Percentiles rank a stretch among this genome's conserved stretches.
These are phyloP conservation scores for human (Homo sapiens) DNA, from an alignment of 2,113 vertebrate species.

Conservation along the genomic window GRCh38 chr22:48241001-48241500, in stretches of 20 bases:
- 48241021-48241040: fast-evolving
- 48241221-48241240: fast-evolving
- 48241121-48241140: fast-evolving
- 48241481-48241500: too few relatives aligned
- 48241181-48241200: fast-evolving
- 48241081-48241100: fast-evolving
- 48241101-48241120: fast-evolving
- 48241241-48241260: too few relatives aligned
- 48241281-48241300: too few relatives aligned
- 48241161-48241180: fast-evolving
- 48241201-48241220: fast-evolving
- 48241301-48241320: fast-evolving
- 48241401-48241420: fast-evolving
- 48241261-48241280: too few relatives aligned
- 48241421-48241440: neutral
- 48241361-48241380: neutral
- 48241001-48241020: neutral
- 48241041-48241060: fast-evolving
- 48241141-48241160: fast-evolving
- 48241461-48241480: fast-evolving
- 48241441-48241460: neutral
- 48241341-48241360: fast-evolving
- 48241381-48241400: fast-evolving
- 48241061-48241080: fast-evolving
- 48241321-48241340: fast-evolving